Percentiles rank a stretch among this genome's conserved stretches.
These are phyloP conservation scores for Pogoniulus pusillus DNA, from an alignment of 2,797 vertebrate species.

Conservation along the genomic window DNA sequence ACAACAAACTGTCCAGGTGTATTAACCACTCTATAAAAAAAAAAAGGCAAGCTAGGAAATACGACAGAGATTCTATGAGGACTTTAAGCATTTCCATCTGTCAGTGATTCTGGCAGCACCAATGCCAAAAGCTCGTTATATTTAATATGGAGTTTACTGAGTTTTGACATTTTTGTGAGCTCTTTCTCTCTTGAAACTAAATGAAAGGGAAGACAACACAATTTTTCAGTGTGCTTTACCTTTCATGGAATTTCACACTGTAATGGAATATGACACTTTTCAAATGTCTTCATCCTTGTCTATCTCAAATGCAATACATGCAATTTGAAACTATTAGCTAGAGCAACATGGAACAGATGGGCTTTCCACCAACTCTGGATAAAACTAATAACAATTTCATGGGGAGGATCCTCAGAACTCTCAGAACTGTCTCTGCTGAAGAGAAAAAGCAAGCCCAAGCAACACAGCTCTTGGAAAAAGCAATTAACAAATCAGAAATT, in stretches of 20 bases:
- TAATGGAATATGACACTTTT: background rate
- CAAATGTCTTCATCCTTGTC: constrained; percentile 3
- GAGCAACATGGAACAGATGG: background rate
- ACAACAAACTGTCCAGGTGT: background rate
- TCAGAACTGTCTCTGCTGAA: background rate
- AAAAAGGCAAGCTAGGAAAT: background rate
- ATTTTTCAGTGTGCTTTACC: constrained; percentile 36
- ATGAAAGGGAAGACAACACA: constrained; percentile 2
- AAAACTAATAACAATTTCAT: background rate
- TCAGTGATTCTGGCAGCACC: background rate
- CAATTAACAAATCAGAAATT: background rate
- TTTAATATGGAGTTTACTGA: constrained; percentile 26
- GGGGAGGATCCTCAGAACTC: background rate
- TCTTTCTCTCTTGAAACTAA: constrained; percentile 27
- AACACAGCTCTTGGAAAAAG: background rate
- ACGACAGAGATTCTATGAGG: background rate
- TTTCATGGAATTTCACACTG: constrained; percentile 16
- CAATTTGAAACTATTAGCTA: background rate
- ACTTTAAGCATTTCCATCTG: constrained; percentile 27
- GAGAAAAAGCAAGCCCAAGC: background rate
- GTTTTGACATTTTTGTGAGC: constrained; percentile 41
- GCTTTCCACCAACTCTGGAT: background rate
- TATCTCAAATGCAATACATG: background rate
- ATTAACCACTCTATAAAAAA: background rate
- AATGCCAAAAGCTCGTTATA: constrained; percentile 47